Conservation (phyloP, 2,888 invertebrate species). For the Macrosiphum euphorbiae region DNA sequence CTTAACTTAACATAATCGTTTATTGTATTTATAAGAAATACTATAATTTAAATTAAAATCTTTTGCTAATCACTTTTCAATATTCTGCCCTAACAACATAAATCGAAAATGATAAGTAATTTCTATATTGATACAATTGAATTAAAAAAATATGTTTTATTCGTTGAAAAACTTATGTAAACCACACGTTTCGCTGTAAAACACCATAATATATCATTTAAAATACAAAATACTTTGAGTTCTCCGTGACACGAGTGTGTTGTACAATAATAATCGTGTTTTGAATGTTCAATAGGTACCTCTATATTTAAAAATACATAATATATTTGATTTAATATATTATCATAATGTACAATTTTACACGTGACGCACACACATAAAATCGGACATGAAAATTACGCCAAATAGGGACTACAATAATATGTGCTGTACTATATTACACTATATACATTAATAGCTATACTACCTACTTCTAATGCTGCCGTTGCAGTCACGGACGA, state of each 20-base stretch:
- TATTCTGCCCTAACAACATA: neutral
- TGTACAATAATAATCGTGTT: neutral
- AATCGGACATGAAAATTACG: neutral
- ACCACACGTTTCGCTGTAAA: neutral
- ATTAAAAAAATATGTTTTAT: neutral
- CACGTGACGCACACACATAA: neutral
- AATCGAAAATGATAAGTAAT: neutral
- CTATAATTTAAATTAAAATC: neutral
- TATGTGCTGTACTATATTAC: neutral
- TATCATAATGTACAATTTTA: neutral
- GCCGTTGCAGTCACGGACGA: neutral
- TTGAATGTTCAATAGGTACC: neutral
- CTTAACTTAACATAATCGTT: neutral
- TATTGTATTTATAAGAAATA: neutral
- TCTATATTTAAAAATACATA: too few relatives aligned
- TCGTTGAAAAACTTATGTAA: neutral
- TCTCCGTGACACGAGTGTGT: neutral
- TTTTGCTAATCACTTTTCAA: neutral
- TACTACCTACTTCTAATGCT: neutral
- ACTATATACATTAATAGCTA: conserved; percentile 12
- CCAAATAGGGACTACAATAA: too few relatives aligned
- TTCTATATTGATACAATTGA: neutral
- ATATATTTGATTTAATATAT: neutral
- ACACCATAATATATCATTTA: neutral
- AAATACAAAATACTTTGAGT: neutral